A percentile compares a stretch with the other conserved stretches of the same genome.
Evolutionary conservation across 2,797 vertebrate species (phyloP).

Genomic region (Leptoclinus maculatus): DNA sequence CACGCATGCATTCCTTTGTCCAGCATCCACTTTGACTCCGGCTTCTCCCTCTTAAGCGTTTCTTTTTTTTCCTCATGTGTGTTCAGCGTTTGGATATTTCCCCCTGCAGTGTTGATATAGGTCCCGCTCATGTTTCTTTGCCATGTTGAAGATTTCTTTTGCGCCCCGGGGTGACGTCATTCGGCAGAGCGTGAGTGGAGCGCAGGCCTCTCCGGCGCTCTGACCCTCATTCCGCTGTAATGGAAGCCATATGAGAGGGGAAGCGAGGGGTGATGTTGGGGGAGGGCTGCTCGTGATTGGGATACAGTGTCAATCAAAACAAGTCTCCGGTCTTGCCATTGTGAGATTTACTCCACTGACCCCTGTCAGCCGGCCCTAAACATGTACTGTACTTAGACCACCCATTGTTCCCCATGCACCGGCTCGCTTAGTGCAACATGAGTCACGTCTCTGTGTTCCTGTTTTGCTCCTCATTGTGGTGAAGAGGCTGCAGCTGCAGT

Average conservation of each 20-base stretch:
- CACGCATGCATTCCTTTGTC: slow-evolving; percentile 54
- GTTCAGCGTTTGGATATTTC: slow-evolving; percentile 21
- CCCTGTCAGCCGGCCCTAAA: slow-evolving; percentile 28
- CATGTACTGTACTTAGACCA: slow-evolving; percentile 51
- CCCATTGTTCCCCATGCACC: slow-evolving; percentile 53
- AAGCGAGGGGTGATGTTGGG: slow-evolving; percentile 32
- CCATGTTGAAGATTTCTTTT: slow-evolving; percentile 48
- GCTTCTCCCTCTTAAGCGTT: neutral
- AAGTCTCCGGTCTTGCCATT: slow-evolving; percentile 30
- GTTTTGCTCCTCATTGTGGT: slow-evolving; percentile 40
- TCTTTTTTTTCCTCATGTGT: slow-evolving; percentile 16
- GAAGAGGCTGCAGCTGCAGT: slow-evolving; percentile 40
- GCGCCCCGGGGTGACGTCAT: slow-evolving; percentile 71
- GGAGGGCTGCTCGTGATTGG: slow-evolving; percentile 37
- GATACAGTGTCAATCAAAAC: slow-evolving; percentile 50
- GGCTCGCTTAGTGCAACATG: slow-evolving; percentile 36
- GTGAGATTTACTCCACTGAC: slow-evolving; percentile 21
- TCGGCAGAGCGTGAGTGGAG: slow-evolving; percentile 57
- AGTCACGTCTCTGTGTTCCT: slow-evolving; percentile 46
- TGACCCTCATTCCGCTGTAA: slow-evolving; percentile 80
- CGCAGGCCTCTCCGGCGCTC: slow-evolving; percentile 56
- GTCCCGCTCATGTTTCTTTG: slow-evolving; percentile 61
- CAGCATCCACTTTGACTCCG: slow-evolving; percentile 28
- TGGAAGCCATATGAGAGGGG: slow-evolving; percentile 83
- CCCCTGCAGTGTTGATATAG: slow-evolving; percentile 40